phyloP scores from a whole-genome alignment of 2,888 invertebrate genomes.

The Plutella xylostella region DNA sequence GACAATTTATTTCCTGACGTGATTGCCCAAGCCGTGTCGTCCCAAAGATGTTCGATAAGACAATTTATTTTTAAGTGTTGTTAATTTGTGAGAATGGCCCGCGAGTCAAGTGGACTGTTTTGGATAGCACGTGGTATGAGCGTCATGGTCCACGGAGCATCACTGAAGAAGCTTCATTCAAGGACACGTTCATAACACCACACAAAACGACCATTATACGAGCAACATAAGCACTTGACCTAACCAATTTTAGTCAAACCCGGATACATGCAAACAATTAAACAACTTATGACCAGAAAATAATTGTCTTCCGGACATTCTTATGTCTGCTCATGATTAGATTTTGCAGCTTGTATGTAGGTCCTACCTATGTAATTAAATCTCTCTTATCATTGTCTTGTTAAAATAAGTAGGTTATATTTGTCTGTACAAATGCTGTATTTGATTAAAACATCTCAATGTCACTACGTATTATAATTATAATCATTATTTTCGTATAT shows the following conservation, averaged over 20 bases:
- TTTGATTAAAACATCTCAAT: no score
- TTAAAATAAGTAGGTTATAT: no score
- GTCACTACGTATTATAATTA: no score
- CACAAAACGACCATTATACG: slow-evolving; percentile 4
- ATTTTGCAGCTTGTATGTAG: no score
- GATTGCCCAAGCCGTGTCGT: background rate
- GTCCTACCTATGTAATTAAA: no score
- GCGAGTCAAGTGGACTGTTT: slow-evolving; percentile 12
- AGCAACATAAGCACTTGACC: background rate
- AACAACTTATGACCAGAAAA: slow-evolving; percentile 4
- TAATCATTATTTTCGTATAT: no score
- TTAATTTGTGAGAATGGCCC: slow-evolving; percentile 8
- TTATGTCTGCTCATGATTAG: background rate
- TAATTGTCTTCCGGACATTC: background rate
- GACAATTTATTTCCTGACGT: background rate
- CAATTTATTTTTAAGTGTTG: background rate
- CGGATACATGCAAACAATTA: slow-evolving; percentile 20
- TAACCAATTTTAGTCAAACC: slow-evolving; percentile 20
- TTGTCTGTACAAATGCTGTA: no score
- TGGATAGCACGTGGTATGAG: slow-evolving; percentile 31
- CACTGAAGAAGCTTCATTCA: slow-evolving; percentile 42
- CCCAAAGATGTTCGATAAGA: background rate
- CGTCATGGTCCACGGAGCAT: slow-evolving; percentile 39
- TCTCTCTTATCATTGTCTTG: no score
- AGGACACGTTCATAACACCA: slow-evolving; percentile 27